Percentiles rank a stretch among this genome's conserved stretches.
Conservation (phyloP, 2,797 vertebrate genomes). For the Dallia pectoralis region DNA sequence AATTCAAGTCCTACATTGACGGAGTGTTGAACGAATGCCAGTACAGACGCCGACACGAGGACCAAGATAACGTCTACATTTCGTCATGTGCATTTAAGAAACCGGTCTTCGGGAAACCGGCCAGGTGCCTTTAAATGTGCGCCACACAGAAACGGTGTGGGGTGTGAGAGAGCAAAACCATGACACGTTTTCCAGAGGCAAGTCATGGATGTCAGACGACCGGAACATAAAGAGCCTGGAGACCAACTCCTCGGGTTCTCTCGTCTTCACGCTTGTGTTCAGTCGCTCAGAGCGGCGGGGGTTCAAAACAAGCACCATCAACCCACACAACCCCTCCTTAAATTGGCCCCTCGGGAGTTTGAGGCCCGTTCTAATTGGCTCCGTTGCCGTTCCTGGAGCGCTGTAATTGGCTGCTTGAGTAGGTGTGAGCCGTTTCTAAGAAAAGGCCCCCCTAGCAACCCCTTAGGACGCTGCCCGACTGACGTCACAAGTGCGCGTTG, state of each 20-base stretch:
- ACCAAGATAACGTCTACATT: background rate
- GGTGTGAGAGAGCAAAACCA: background rate
- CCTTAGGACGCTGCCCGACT: background rate
- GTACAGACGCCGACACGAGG: background rate
- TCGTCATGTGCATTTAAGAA: background rate
- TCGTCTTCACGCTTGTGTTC: background rate
- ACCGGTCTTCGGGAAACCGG: background rate
- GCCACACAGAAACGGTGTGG: background rate
- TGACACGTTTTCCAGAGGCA: background rate
- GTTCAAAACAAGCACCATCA: background rate
- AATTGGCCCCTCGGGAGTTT: conserved; percentile 7
- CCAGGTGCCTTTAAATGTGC: background rate
- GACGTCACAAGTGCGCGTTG: background rate
- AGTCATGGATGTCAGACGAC: background rate
- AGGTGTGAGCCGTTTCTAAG: background rate
- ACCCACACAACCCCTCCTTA: background rate
- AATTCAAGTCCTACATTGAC: background rate
- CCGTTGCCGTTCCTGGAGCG: background rate
- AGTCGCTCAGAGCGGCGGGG: no score
- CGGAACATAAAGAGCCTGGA: background rate
- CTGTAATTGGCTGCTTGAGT: background rate
- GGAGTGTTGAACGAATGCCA: background rate
- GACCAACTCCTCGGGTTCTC: background rate
- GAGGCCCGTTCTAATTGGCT: conserved; percentile 10
- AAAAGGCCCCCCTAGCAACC: conserved; percentile 8